Base-by-base conservation (phyloP, 2,888 invertebrate species). In the Aspidiotus rigidus region DNA sequence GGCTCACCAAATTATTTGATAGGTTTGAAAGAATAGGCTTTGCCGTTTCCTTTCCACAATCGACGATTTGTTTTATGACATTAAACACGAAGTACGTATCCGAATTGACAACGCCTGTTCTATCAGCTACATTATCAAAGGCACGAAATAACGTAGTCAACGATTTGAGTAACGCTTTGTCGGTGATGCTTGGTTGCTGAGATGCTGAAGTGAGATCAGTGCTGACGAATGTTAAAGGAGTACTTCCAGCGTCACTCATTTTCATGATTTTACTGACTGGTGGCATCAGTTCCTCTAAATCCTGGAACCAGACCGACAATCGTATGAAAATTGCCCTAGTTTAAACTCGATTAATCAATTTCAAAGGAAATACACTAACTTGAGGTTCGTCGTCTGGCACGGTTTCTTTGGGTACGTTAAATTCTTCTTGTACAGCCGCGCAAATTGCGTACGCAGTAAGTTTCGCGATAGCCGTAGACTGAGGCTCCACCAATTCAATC, bases 41-140 rank as follows among this genome's bases (percentile, higher is more conserved):
- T 10, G 87, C 83, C 74, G 86, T 82, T 63, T 89, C 87, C 64
- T 85, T 85, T 0, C 90, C 90, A 77, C 88, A 88, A 74, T 87
- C 85, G 0, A 91, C 90, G 60, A 89, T 81, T 72, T 86, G 82
- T 63, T 86, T 83, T 49, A 92, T 80, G 75, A 92, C 87, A 75
- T 90, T 86, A 74, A 89, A 84, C 69, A 90, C 87, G 76, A 92
- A 92, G 76, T 89, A 86, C 0, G 90, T 89, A 76, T 90, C 89
- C 64, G 90, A 89, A 0, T 90, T 89, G 0, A 91, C 83, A 13
- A 69, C 63, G 41, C 69, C 71, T 9, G 70, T 63, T 69, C 64
- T 61, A 55, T 62, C 62, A 56, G 70, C 70, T 11, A 71, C 71
- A 10, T 88, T 81, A 73, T 86, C 71, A 40, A 72, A 70, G 54